phyloP scores from a whole-genome alignment of 2,888 invertebrate genomes.

The Caenorhabditis japonica region DNA sequence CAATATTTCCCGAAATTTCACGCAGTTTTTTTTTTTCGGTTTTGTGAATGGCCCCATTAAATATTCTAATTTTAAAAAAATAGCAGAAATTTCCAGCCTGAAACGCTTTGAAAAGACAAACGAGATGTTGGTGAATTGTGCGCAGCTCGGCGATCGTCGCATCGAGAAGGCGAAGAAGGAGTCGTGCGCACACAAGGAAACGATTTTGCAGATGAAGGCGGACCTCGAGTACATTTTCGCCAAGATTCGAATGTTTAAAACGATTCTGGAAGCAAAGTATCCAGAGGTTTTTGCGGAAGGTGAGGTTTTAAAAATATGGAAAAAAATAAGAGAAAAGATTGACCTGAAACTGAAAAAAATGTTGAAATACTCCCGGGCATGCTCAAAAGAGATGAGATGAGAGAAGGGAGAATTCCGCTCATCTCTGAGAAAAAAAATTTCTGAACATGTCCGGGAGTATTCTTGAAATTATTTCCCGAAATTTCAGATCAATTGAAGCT shows the following conservation, averaged over 20 bases:
- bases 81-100: constrained; percentile 78
- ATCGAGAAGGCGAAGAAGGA: constrained; percentile 89
- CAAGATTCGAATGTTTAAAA: constrained; percentile 83
- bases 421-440: no score
- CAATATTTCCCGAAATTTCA: no score
- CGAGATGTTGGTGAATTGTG: constrained; percentile 97
- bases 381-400: no score
- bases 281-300: constrained; percentile 67
- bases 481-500: no score
- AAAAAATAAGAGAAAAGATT: no score
- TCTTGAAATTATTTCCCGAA: no score
- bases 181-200: constrained; percentile 90
- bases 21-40: no score
- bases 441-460: no score
- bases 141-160: constrained; percentile 90
- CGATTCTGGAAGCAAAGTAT: constrained; percentile 66
- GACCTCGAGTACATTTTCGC: constrained; percentile 94
- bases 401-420: no score
- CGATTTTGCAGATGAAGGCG: constrained; percentile 87
- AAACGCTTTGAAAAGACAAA: constrained; percentile 98
- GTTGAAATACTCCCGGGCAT: no score
- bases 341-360: no score
- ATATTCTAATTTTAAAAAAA: background rate
- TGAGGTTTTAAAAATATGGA: constrained; percentile 1
- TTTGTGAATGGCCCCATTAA: no score